Evolutionary conservation across 2,888 invertebrate genomes (phyloP), one percentile per base, ranked within the genome.

Genomic region (Catocala nupta): DNA sequence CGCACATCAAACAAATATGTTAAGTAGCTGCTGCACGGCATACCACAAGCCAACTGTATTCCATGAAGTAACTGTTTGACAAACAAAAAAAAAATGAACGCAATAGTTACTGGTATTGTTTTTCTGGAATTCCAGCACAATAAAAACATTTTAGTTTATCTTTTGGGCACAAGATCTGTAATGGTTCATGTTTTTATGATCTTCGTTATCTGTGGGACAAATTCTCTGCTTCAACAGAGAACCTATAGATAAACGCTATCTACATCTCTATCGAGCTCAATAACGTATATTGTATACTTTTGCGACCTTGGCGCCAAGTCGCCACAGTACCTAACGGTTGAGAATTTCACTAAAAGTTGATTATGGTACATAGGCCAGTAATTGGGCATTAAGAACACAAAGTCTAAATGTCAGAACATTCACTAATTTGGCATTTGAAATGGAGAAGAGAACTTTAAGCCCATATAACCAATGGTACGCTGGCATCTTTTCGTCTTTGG

Each of bases 151-250:
- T 77, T 70, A 73, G 68, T 63, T 85, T 83, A 82, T 83, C 81
- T 82, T 73, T 71, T 70, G 75, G 75, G 75, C 75, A 76, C 78
- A 76, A 69, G 77, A 82, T 77, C 76, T 70, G 71, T 76, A 83
- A 82, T 81, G 81, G 74, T 75, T 64, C 75, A 77, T 80, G 81
- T 85, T 85, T 86, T 86, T 85, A 82, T 82, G 77, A 73, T 77
- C 73, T 72, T 70, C 68, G 66, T 79, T 84, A 83, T 84, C 83
- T 81, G 65, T 63, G 69, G 66, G 70, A 75, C 77, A 79, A 83
- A 81, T 78, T 74, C 70, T 71, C 59, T 70, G 78, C 81, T 80
- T 81, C 73, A 77, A 78, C 68, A 71, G 71, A 75, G 68, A 71
- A 69, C 67, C 70, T 68, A 66, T 69, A 80, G 81, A 80, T 76